phyloP scores from a whole-genome alignment of 1,140 invertebrate genomes.

The Patella vulgata region DNA sequence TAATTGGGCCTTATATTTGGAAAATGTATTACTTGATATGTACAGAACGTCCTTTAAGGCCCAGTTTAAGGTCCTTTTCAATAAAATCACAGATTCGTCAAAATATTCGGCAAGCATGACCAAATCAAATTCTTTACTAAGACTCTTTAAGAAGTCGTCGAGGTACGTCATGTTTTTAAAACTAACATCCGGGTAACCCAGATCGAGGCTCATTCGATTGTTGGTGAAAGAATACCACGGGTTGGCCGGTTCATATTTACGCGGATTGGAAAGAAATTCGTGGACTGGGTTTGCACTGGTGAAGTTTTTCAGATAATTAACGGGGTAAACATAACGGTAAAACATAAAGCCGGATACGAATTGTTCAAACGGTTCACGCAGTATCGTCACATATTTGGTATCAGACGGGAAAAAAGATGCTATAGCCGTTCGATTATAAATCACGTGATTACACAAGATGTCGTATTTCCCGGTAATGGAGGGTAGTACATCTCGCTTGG shows the following conservation, averaged over 20 bases:
- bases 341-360: slow-evolving; percentile 44
- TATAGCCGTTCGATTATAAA: slow-evolving; percentile 33
- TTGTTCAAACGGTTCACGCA: slow-evolving; percentile 38
- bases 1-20: not conserved
- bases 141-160: slow-evolving; percentile 20
- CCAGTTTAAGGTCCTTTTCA: slow-evolving; percentile 69
- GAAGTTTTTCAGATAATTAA: slow-evolving; percentile 15
- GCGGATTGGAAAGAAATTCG: slow-evolving; percentile 33
- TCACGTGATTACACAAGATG: slow-evolving; percentile 39
- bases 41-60: slow-evolving; percentile 65
- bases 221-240: slow-evolving; percentile 26
- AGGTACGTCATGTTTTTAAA: slow-evolving; percentile 12
- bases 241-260: slow-evolving; percentile 20
- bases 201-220: slow-evolving; percentile 48
- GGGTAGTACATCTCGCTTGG: slow-evolving; percentile 1
- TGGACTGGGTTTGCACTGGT: slow-evolving; percentile 6
- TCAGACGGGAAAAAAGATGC: slow-evolving; percentile 30
- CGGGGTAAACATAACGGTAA: slow-evolving; percentile 20
- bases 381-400: slow-evolving; percentile 38
- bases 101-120: slow-evolving; percentile 70
- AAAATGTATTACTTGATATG: slow-evolving; percentile 22
- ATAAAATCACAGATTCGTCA: slow-evolving; percentile 70
- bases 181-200: slow-evolving; percentile 22
- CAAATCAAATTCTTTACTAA: slow-evolving; percentile 63
- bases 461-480: slow-evolving; percentile 11